phyloP scores from a whole-genome alignment of 2,113 vertebrate genomes.

The Rhinogobius similis region DNA sequence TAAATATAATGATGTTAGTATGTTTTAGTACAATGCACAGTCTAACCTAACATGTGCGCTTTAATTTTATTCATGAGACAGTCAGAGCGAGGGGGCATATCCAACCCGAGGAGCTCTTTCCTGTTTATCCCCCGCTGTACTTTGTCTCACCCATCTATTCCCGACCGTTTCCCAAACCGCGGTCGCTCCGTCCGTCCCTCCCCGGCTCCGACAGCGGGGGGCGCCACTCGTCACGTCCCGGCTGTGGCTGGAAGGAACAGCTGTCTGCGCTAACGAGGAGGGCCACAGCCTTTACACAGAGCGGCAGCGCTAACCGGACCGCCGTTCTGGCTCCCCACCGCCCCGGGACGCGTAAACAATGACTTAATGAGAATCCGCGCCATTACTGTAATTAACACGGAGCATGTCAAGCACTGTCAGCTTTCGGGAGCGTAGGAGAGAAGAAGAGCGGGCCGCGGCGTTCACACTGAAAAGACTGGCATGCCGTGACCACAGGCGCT shows the following conservation, averaged over 20 bases:
- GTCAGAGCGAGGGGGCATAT: constrained; percentile 22
- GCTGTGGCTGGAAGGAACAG: constrained; percentile 78
- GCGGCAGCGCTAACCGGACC: constrained; percentile 52
- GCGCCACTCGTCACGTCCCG: constrained; percentile 59
- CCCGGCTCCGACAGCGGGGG: constrained; percentile 45
- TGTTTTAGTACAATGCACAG: no score
- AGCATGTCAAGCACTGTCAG: constrained; percentile 80
- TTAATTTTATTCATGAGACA: constrained; percentile 25
- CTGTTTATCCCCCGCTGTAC: no score
- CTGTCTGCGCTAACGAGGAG: constrained; percentile 76
- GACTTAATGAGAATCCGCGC: constrained; percentile 78
- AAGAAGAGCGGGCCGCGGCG: constrained; percentile 56
- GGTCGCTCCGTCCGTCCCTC: constrained; percentile 46
- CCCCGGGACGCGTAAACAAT: constrained; percentile 76
- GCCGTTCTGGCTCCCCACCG: constrained; percentile 58
- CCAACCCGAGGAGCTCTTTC: constrained; percentile 43
- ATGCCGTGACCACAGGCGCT: constrained; percentile 50
- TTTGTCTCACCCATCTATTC: constrained; percentile 66
- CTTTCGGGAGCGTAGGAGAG: constrained; percentile 59
- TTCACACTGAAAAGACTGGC: constrained; percentile 53
- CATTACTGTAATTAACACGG: constrained; percentile 83
- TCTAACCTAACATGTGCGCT: no score
- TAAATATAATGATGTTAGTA: no score
- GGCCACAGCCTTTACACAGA: constrained; percentile 29
- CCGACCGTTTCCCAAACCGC: constrained; percentile 56